Evolutionary conservation across 2,113 vertebrate genomes (phyloP), one percentile per base, ranked within the genome.

Genomic region (Eretmochelys imbricata): DNA sequence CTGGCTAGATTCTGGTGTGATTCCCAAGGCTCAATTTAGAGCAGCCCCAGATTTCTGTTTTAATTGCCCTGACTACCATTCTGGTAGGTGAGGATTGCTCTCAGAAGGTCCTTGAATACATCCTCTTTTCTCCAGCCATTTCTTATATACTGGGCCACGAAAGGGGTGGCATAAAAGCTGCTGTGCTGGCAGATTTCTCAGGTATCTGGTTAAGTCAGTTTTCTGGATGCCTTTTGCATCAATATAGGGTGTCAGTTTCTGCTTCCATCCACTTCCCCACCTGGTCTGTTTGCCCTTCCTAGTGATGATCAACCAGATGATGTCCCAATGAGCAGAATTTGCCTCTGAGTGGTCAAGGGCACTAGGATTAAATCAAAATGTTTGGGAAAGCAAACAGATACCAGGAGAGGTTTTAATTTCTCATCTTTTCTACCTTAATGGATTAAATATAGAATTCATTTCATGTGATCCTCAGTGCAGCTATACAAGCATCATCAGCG

Each of bases 171-270:
- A 42, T 29, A 25, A 20, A 5, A 16, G 82, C 24, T 35, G 5
- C 4, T 0, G 1, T 72, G 46, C 5, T 0, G 0, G 25, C 6
- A 14, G 3, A 48, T 13, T 46, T 29, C 42, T 78, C 46, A 29
- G 22, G 11, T 12, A 46, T 46, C 24, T 48, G 12, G 12, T 27
- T 78, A 76, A 25, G 13, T 29, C 75, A 48, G 22, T 48, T 38
- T 82, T 94, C 55, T 82, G 0, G 8, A 50, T 1, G 0, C 1
- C 1, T 35, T 84, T 29, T 4, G 0, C 4, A 72, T 19, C 8
- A 38, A 22, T 72, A 20, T 4, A 10, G 8, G 1, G 78, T 88
- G 42, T 65, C 88, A n/a, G 9, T 14, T 93, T 0, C 0, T 50
- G 16, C 6, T 48, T 20, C 46, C 27, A 5, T 72, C 24, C 0